Base-by-base conservation (phyloP, 2,113 vertebrate genomes). In the Oreochromis aureus region DNA sequence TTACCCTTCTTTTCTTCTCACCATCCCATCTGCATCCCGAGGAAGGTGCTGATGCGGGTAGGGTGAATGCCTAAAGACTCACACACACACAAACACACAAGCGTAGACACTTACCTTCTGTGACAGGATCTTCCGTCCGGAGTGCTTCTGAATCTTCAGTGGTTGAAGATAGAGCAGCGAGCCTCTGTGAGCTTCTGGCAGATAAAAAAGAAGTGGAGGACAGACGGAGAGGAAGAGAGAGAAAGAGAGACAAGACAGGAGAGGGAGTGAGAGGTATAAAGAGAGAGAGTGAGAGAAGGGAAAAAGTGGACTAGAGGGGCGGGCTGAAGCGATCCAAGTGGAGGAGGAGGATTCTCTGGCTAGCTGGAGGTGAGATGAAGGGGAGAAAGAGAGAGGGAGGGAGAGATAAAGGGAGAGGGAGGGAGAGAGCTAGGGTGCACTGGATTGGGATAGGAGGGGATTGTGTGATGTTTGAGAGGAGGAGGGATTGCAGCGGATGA, bases 341-440 rank as follows among this genome's bases (percentile, higher is more conserved):
- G 87, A 89, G 76, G 66, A 91, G 86, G 89, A 92, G 89, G 84
- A 87, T 85, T 87, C 93, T 89, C 87, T 10, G 88, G 91, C 89
- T 90, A 82, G 94, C 94, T 95, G 93, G 93, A 95, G 95, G 94
- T 94, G 94, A 95, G 95, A 94, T 94, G 95, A 96, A 96, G 95
- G 95, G 89, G 94, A 95, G 94, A 91, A 94, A 91, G 93, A 92
- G 91, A 83, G 85, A 93, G 91, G 54, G 90, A 91, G 92, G 58
- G 90, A 89, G 89, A 88, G 92, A 93, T 85, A 86, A 85, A 89
- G 86, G 76, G 87, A 78, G 86, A 91, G 93, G 51, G 89, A 91
- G 91, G 81, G 89, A 87, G 86, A 84, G 81, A 84, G 93, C 1
- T 32, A 93, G 91, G 80, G 92, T 87, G 91, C 36, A 69, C 91